A percentile compares a stretch with the other conserved stretches of the same genome.
Evolutionary conservation across 2,888 invertebrate species (phyloP).

Genomic region (Tetropium fuscum): DNA sequence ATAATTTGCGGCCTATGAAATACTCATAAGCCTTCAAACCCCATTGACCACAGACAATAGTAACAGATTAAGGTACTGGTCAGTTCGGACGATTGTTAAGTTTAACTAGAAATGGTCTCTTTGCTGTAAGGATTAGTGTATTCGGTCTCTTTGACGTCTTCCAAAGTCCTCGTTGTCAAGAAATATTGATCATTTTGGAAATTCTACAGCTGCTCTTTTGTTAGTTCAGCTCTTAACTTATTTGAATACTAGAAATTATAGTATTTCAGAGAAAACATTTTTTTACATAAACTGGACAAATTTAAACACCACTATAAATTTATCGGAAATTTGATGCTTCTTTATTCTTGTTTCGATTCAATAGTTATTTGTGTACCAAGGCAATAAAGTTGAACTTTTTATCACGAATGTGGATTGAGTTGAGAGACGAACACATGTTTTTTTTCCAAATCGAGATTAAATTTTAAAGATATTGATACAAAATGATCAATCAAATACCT

Average conservation of each 20-base stretch:
- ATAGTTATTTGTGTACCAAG: too few species aligned
- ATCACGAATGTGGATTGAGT: too few species aligned
- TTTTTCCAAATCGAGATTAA: too few species aligned
- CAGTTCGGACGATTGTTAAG: slow-evolving; percentile 27
- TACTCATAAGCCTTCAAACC: slow-evolving; percentile 5
- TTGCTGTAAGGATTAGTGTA: slow-evolving; percentile 37
- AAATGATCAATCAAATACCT: too few species aligned
- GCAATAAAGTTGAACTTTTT: too few species aligned
- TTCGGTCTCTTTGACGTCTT: slow-evolving; percentile 40
- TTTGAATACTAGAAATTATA: slow-evolving; percentile 19
- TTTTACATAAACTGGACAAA: too few species aligned
- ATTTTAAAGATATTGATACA: too few species aligned
- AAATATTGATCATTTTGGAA: slow-evolving; percentile 26
- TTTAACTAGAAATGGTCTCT: slow-evolving; percentile 32
- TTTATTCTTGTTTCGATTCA: too few species aligned
- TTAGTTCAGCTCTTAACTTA: slow-evolving; percentile 20
- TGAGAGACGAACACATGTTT: too few species aligned
- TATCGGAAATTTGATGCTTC: too few species aligned
- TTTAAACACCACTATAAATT: too few species aligned
- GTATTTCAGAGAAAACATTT: too few species aligned
- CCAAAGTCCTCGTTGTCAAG: slow-evolving; percentile 33
- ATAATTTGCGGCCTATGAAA: background rate
- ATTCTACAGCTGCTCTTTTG: slow-evolving; percentile 21
- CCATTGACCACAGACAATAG: slow-evolving; percentile 30
- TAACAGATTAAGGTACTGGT: slow-evolving; percentile 14